Percentiles rank a stretch among this genome's conserved stretches.
These are phyloP conservation scores for Drosophila erecta DNA, from an alignment of 1,140 invertebrate species.

Conservation along the genomic window DNA sequence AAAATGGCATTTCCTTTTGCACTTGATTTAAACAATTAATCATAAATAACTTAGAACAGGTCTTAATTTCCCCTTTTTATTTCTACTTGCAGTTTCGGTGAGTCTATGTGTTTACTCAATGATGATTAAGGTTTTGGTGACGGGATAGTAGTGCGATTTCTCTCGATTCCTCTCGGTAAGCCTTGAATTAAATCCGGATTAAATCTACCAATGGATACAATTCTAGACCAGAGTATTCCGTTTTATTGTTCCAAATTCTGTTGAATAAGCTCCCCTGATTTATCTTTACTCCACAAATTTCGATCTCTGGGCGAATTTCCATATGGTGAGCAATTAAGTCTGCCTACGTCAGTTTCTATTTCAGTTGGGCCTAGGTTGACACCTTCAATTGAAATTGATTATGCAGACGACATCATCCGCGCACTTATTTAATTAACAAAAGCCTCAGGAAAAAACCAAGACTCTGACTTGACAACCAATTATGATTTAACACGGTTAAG, in stretches of 20 bases:
- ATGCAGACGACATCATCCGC: conserved; percentile 45
- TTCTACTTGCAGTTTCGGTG: conserved; percentile 72
- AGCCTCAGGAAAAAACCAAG: conserved; percentile 17
- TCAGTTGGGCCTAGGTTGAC: conserved; percentile 51
- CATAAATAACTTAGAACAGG: neutral
- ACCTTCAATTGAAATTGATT: conserved; percentile 80
- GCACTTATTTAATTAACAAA: conserved; percentile 46
- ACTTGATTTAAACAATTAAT: conserved; percentile 13
- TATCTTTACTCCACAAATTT: neutral
- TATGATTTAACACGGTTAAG: conserved; percentile 34
- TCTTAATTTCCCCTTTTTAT: conserved; percentile 23
- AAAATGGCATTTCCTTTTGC: conserved; percentile 26
- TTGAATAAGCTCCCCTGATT: conserved; percentile 17
- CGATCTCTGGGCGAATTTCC: neutral
- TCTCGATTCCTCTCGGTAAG: conserved; percentile 6
- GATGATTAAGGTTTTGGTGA: conserved; percentile 7
- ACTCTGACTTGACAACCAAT: conserved; percentile 30
- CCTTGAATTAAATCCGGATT: too few species aligned
- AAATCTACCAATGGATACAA: too few species aligned
- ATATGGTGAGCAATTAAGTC: conserved; percentile 20
- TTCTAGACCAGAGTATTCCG: neutral
- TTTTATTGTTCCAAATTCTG: neutral
- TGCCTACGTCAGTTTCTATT: conserved; percentile 63
- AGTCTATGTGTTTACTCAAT: conserved; percentile 31
- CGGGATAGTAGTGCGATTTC: neutral